phyloP scores from a whole-genome alignment of 1,140 invertebrate genomes.

The Anthonomus grandis region DNA sequence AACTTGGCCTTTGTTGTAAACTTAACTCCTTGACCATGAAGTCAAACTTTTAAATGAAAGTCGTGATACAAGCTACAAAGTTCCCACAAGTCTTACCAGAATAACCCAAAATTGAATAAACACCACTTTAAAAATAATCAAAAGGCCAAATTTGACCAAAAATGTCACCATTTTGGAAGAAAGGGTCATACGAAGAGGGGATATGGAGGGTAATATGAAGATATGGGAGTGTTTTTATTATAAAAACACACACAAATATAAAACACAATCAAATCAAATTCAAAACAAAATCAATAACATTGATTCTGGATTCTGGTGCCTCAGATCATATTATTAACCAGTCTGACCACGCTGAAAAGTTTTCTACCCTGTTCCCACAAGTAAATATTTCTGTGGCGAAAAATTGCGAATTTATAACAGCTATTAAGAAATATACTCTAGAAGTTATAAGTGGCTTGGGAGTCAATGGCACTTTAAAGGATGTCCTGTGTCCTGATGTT shows the following conservation, averaged over 20 bases:
- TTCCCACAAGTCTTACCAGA: too few relatives aligned
- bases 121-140: not conserved
- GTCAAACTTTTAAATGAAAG: not conserved
- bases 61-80: too few relatives aligned
- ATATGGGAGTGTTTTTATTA: not conserved
- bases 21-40: conserved; percentile 11
- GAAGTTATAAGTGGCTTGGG: not conserved
- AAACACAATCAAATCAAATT: too few relatives aligned
- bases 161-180: not conserved
- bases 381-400: not conserved
- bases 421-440: not conserved
- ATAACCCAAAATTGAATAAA: not conserved
- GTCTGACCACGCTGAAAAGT: not conserved
- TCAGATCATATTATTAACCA: not conserved
- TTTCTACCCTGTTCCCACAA: not conserved
- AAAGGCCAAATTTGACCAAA: not conserved
- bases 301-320: not conserved
- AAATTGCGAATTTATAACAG: not conserved
- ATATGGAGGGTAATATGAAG: too few relatives aligned
- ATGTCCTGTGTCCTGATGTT: not conserved
- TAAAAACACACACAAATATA: too few relatives aligned
- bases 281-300: not conserved
- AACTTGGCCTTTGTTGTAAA: conserved; percentile 33
- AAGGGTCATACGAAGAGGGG: not conserved
- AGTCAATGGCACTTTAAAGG: not conserved